These are phyloP conservation scores for Uropsilus gracilis DNA, from an alignment of 2,113 vertebrate species.

Conservation along the genomic window DNA sequence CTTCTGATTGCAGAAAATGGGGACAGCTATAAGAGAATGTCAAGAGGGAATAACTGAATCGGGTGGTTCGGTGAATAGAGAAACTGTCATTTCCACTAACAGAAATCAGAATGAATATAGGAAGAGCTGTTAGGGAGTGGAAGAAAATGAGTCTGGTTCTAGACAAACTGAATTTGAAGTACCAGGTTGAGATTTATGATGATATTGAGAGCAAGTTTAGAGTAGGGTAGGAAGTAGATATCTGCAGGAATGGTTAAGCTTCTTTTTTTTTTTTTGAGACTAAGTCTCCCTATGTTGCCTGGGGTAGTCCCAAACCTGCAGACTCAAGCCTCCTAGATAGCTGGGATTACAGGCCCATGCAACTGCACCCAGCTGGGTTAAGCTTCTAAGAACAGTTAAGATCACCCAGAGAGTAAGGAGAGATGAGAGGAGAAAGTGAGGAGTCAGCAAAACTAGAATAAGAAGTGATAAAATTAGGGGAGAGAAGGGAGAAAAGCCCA, in stretches of 20 bases:
- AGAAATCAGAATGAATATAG: background rate
- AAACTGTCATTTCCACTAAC: background rate
- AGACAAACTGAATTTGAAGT: background rate
- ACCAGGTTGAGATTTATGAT: background rate
- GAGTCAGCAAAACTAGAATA: background rate
- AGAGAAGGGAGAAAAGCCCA: background rate
- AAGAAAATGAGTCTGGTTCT: background rate
- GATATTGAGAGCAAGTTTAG: background rate
- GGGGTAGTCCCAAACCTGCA: too few species aligned
- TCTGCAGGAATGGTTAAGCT: background rate
- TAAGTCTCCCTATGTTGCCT: too few species aligned
- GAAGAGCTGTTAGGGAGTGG: background rate
- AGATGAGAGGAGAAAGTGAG: background rate
- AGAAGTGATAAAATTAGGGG: background rate
- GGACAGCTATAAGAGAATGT: background rate
- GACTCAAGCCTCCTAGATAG: too few species aligned
- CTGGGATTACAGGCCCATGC: too few species aligned
- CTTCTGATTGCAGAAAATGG: background rate
- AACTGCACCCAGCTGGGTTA: too few species aligned
- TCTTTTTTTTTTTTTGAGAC: too few species aligned
- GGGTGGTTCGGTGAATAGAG: background rate
- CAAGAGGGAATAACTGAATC: background rate
- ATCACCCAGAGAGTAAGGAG: background rate
- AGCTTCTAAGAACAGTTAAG: background rate
- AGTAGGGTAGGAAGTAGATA: background rate